Evolutionary conservation across 2,888 invertebrate species (phyloP), one percentile per base, ranked within the genome.

Genomic region (Eilema depressum): DNA sequence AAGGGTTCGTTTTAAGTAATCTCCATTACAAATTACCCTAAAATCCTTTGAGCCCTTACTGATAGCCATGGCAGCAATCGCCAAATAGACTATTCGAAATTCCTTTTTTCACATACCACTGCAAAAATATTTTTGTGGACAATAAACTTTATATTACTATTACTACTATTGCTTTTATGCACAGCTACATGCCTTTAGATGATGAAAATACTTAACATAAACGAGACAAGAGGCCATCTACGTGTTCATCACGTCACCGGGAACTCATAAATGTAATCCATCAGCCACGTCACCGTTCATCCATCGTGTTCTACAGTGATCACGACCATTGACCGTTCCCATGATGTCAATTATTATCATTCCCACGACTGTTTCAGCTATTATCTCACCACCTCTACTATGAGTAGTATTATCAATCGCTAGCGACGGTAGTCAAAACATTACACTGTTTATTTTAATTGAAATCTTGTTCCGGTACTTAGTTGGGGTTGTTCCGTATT

Each of bases 271-370:
- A 10, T 64, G 53, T 47, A 47, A 26, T 10, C 53, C 12, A 64
- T 64, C 53, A 28, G 28, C 47, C 17, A 47, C 28, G 14, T 53
- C 28, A 53, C 47, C n/a, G 23, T 17, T 66, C 56, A 10, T 23
- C 83, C 80, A 84, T 83, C 83, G 74, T 71, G 66, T 41, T 61
- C 61, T 30, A 17, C 75, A 75, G 71, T 75, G 82, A 85, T 91
- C 91, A 92, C 92, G 89, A 91, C 79, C 70, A 71, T 76, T 84
- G 85, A 79, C 84, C 84, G 85, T 89, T 91, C 87, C 85, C 89
- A 89, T 87, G 85, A 81, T 85, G 87, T 89, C 85, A 90, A 89
- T 89, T 89, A 89, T 90, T 85, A 85, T 82, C 75, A 86, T 91
- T 91, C 91, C 89, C 91, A 92, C 91, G 91, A 83, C 83, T 85